Percentiles rank a stretch among this genome's conserved stretches.
These are phyloP conservation scores for Karalla daura DNA, from an alignment of 2,797 vertebrate genomes.

Conservation along the genomic window DNA sequence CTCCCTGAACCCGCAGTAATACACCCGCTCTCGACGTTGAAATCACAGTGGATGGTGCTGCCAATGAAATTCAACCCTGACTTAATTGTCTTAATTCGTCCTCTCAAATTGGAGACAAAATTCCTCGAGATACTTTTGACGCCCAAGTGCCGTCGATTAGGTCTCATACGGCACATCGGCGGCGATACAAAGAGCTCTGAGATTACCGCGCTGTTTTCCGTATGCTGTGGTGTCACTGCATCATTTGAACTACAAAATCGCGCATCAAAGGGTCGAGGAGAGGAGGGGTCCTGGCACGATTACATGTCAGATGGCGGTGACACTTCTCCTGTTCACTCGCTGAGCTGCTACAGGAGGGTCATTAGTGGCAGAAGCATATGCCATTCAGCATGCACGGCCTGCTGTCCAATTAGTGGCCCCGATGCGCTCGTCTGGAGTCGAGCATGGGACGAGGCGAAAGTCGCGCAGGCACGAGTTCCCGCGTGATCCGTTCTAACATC, in stretches of 20 bases:
- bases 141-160: conserved; percentile 32
- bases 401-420: conserved; percentile 76
- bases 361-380: conserved; percentile 78
- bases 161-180: background rate
- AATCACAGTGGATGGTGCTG: conserved; percentile 40
- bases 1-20: conserved; percentile 68
- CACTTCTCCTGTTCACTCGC: conserved; percentile 49
- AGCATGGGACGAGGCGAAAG: conserved; percentile 41
- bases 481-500: conserved; percentile 36
- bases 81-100: conserved; percentile 33
- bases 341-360: conserved; percentile 65
- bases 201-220: conserved; percentile 3
- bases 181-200: background rate
- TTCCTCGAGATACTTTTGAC: background rate
- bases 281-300: conserved; percentile 61
- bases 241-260: conserved; percentile 70
- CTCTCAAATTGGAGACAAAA: background rate
- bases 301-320: conserved; percentile 62
- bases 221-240: conserved; percentile 1
- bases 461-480: conserved; percentile 18
- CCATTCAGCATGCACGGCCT: conserved; percentile 64
- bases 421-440: conserved; percentile 61
- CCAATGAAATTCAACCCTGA: conserved; percentile 29
- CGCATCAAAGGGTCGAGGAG: conserved; percentile 66
- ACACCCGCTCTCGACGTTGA: conserved; percentile 56